These are phyloP conservation scores for Pagrus major DNA, from an alignment of 2,113 vertebrate species.

Conservation along the genomic window DNA sequence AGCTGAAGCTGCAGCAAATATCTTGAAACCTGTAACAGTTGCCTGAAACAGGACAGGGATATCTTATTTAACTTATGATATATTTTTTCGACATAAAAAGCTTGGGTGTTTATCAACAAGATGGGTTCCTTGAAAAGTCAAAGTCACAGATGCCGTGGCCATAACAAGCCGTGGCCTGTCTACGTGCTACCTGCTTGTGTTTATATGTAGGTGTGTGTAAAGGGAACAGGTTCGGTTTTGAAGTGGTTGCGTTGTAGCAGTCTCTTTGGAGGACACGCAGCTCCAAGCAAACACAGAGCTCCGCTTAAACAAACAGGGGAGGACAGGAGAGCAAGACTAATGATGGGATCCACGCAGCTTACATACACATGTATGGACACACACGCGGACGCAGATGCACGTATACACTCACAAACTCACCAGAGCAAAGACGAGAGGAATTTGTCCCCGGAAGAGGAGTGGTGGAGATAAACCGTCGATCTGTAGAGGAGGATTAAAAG, in stretches of 20 bases:
- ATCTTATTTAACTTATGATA: too few species aligned
- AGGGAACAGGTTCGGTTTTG: constrained; percentile 65
- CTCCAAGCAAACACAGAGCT: constrained; percentile 77
- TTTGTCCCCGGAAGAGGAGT: constrained; percentile 73
- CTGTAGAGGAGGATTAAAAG: constrained; percentile 39
- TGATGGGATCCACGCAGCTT: constrained; percentile 87
- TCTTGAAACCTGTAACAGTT: background rate
- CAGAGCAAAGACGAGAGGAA: constrained; percentile 66
- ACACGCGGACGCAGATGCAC: constrained; percentile 53
- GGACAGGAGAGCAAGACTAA: constrained; percentile 91
- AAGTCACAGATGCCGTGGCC: constrained; percentile 60
- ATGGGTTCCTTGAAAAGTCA: constrained; percentile 39
- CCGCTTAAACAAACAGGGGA: constrained; percentile 89
- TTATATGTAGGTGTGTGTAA: constrained; percentile 57
- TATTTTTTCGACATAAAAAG: background rate
- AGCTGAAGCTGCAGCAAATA: background rate
- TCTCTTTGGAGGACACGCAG: constrained; percentile 72
- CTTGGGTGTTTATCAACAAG: constrained; percentile 26
- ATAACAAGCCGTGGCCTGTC: constrained; percentile 70
- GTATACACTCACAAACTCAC: constrained; percentile 50
- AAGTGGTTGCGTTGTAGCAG: constrained; percentile 67
- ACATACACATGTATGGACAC: constrained; percentile 67
- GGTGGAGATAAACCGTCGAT: constrained; percentile 47
- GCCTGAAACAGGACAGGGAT: background rate
- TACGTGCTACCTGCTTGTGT: constrained; percentile 42